These are phyloP conservation scores for Andricus curvator DNA, from an alignment of 2,888 invertebrate genomes.

Conservation along the genomic window DNA sequence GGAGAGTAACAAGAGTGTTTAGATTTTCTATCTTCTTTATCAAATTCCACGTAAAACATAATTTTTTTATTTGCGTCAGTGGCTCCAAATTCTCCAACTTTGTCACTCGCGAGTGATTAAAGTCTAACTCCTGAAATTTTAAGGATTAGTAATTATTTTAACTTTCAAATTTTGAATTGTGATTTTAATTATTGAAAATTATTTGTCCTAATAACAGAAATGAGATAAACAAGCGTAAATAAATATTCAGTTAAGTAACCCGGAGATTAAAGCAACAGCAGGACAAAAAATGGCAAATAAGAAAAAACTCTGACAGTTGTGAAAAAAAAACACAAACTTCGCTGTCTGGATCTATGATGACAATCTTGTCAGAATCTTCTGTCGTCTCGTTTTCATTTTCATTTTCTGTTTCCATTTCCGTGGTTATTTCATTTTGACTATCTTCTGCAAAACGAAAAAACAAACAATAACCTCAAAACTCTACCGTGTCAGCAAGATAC, in stretches of 20 bases:
- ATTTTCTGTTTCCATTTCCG: slow-evolving; percentile 64
- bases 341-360: slow-evolving; percentile 84
- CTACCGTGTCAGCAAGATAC: neutral
- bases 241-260: neutral
- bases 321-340: slow-evolving; percentile 68
- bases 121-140: slow-evolving; percentile 84
- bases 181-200: neutral
- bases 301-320: slow-evolving; percentile 27
- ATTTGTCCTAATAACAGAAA: neutral
- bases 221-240: slow-evolving; percentile 19
- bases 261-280: neutral
- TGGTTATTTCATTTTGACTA: slow-evolving; percentile 65
- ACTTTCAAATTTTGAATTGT: neutral
- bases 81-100: slow-evolving; percentile 92
- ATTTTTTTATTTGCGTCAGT: slow-evolving; percentile 86
- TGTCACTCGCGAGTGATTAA: slow-evolving; percentile 93
- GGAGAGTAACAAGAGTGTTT: slow-evolving; percentile 85
- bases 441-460: slow-evolving; percentile 54
- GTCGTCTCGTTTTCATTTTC: slow-evolving; percentile 60
- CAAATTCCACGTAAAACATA: slow-evolving; percentile 96
- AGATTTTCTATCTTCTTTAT: slow-evolving; percentile 97
- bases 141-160: neutral
- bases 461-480: neutral
- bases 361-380: slow-evolving; percentile 81
- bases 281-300: neutral